Evolutionary conservation across 2,888 invertebrate species (phyloP), one percentile per base, ranked within the genome.

Genomic region (Epicampocera succincta): DNA sequence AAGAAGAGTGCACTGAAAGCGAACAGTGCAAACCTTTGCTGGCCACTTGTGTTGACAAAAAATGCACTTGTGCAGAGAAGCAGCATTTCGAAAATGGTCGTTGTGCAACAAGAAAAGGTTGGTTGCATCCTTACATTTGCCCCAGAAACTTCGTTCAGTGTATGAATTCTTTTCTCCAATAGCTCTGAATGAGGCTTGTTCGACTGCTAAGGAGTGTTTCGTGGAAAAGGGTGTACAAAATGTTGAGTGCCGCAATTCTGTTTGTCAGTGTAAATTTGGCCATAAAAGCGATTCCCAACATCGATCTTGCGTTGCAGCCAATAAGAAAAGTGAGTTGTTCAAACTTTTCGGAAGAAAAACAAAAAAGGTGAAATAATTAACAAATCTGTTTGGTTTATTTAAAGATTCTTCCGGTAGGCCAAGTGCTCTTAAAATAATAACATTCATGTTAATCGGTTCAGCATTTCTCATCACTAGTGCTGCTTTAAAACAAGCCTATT

Each of bases 321-420:
- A 86, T 81, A 90, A 89, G 85, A 90, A 90, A 88, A 90, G 90
- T 90, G 63, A 73, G 86, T 79, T 8, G 13, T 46, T 5, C 2
- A 25, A 33, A 33, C 9, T 33, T 12, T n/a, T 19, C 9, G 12
- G 2, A 9, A 5, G 13, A 44, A 9, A 42, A 48, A 29, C 3
- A 19, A 19, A 42, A 8, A 33, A 6, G 17, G 33, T 80, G 46
- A 48, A 25, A 56, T 3, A 17, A n/a, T n/a, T 17, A 46, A 44
- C 4, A 4, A n/a, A 29, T 46, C 50, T 66, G 25, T 11, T n/a
- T n/a, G n/a, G n/a, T 50, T 48, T 44, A 44, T 15, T 86, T 86
- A 5, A 84, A 91, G 91, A 90, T 89, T 90, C 91, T 90, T 91
- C 91, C 90, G 90, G 89, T 85, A 90, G 90, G 85, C 91, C 91